These are phyloP conservation scores for Tuberolachnus salignus DNA, from an alignment of 2,888 invertebrate genomes.

Conservation along the genomic window DNA sequence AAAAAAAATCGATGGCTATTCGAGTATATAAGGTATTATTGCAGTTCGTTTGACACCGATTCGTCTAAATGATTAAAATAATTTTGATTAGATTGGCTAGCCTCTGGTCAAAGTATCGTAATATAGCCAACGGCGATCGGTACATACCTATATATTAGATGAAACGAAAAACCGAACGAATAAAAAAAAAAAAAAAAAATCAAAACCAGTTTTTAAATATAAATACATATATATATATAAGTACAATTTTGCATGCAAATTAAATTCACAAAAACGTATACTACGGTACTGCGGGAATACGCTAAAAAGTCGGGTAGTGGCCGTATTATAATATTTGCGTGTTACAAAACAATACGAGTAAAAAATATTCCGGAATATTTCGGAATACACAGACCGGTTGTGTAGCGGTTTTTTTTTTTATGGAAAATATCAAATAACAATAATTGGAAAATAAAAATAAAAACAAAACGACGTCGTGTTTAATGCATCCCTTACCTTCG, in stretches of 20 bases:
- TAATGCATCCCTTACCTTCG: constrained; percentile 46
- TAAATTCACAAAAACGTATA: constrained; percentile 4
- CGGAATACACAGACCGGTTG: too few relatives aligned
- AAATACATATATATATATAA: background rate
- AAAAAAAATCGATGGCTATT: background rate
- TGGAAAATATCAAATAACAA: too few relatives aligned
- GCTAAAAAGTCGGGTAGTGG: background rate
- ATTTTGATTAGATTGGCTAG: background rate
- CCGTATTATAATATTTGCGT: background rate
- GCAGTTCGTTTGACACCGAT: background rate
- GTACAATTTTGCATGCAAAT: constrained; percentile 20
- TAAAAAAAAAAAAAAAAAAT: constrained; percentile 9
- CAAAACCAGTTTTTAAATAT: constrained; percentile 36
- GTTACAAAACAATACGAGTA: too few relatives aligned
- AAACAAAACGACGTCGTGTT: too few relatives aligned
- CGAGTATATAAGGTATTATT: too few relatives aligned
- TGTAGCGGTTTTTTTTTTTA: too few relatives aligned
- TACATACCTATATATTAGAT: background rate
- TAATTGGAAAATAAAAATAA: too few relatives aligned
- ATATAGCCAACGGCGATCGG: too few relatives aligned
- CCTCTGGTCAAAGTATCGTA: background rate
- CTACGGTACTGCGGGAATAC: too few relatives aligned
- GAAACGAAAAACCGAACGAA: constrained; percentile 5
- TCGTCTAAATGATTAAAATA: constrained; percentile 6
- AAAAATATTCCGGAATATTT: too few relatives aligned